These are phyloP conservation scores for Heliconius melpomene DNA, from an alignment of 1,140 invertebrate species.

Conservation along the genomic window DNA sequence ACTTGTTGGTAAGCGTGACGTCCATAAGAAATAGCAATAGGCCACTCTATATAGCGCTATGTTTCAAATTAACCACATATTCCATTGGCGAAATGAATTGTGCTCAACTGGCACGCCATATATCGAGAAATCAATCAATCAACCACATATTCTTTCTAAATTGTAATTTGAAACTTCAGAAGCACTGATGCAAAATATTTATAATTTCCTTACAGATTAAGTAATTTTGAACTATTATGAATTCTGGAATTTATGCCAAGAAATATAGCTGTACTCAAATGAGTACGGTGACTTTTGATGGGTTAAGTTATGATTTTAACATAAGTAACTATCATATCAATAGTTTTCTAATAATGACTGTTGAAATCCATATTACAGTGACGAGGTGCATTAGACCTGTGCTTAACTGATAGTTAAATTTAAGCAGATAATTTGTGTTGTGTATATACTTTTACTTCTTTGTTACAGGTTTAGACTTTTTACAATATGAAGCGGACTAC, in stretches of 20 bases:
- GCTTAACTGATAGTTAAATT: slow-evolving; percentile 47
- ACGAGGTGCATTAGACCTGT: slow-evolving; percentile 47
- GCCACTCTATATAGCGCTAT: background rate
- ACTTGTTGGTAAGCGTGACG: background rate
- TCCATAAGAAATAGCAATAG: background rate
- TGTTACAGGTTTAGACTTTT: slow-evolving; percentile 85
- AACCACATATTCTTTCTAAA: too few relatives aligned
- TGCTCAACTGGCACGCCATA: too few relatives aligned
- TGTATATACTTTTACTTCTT: slow-evolving; percentile 31
- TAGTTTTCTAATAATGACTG: slow-evolving; percentile 21
- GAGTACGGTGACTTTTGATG: too few relatives aligned
- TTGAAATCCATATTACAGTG: slow-evolving; percentile 44
- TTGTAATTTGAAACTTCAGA: too few relatives aligned
- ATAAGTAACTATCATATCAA: background rate
- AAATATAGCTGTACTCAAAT: too few relatives aligned
- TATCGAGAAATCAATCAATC: too few relatives aligned
- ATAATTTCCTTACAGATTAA: background rate
- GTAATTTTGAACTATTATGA: background rate
- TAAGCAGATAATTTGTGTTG: slow-evolving; percentile 14
- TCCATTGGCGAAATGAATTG: too few relatives aligned
- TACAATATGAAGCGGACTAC: slow-evolving; percentile 87
- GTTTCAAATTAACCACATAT: too few relatives aligned
- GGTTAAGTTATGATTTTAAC: background rate
- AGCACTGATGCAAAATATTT: too few relatives aligned
- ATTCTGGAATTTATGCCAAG: too few relatives aligned